Evolutionary conservation across 2,888 invertebrate species (phyloP), one percentile per base, ranked within the genome.

Genomic region (Phaonia tiefii): DNA sequence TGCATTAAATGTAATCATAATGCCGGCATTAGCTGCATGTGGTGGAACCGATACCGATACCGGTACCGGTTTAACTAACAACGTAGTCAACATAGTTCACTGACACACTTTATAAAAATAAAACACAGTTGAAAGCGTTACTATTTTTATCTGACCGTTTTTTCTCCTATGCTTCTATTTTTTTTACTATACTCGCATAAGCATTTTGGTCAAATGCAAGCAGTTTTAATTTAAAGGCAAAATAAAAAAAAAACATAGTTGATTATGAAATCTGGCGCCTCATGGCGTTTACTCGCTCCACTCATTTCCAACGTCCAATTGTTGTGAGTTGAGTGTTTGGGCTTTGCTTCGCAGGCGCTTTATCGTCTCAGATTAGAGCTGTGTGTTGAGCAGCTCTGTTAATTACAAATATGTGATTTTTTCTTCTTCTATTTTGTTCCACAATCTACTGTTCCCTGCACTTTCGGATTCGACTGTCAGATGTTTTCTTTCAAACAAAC

Each of bases 201-300:
- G n/a, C n/a, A n/a, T 74, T 77, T 78, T 65, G 65, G 20, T 75
- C 69, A 46, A 72, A 71, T 70, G 58, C 46, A 44, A 58, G 70
- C 42, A 63, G 17, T 11, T 42, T 71, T 31, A 63, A 58, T 56
- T 63, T 63, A 31, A 31, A 3, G 8, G 31, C 3, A 31, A 8
- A 31, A 31, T 3, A 31, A 31, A 8, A 8, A 3, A 31, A 31
- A 31, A 31, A 31, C 31, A 8, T 31, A 31, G 31, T 31, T 63
- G 56, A 69, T 72, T 75, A 81, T 81, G 75, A 69, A 81, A 75
- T 72, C 75, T 78, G 81, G 81, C 81, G 81, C 81, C 81, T 25
- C 39, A 37, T 20, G 3, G 63, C 22, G 20, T 1, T 20, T 2
- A 20, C 37, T 5, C 37, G 15, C 49, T 49, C 15, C 17, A 17